Percentiles rank a stretch among this genome's conserved stretches.
phyloP scores from a whole-genome alignment of 2,797 vertebrate genomes.

The Chelmon rostratus region DNA sequence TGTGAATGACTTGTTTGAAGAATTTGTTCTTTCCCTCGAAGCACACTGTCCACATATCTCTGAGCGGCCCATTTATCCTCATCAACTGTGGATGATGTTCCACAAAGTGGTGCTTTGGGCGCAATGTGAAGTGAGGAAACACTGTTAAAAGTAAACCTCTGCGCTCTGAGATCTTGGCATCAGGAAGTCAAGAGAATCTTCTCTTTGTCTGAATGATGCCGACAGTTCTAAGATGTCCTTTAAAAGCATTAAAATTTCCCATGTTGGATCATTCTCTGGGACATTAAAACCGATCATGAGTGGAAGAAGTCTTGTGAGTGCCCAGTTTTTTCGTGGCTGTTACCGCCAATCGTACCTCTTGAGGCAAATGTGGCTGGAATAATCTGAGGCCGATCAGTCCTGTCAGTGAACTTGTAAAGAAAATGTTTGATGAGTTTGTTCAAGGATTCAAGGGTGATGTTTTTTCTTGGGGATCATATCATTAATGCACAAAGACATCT shows the following conservation, averaged over 20 bases:
- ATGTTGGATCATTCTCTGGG: conserved; percentile 8
- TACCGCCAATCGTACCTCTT: not conserved
- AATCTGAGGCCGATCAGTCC: not conserved
- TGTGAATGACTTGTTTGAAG: conserved; percentile 22
- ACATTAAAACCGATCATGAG: conserved; percentile 15
- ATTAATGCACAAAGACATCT: conserved; percentile 8
- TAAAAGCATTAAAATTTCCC: conserved; percentile 19
- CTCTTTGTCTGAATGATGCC: not conserved
- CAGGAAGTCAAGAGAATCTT: conserved; percentile 6
- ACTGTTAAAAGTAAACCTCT: conserved; percentile 10
- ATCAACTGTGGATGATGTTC: conserved; percentile 21
- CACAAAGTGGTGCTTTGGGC: conserved; percentile 11
- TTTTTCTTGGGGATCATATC: conserved; percentile 24
- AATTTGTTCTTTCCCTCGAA: conserved; percentile 30
- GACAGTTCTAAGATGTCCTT: conserved; percentile 6
- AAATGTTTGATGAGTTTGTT: conserved; percentile 15
- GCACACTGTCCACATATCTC: conserved; percentile 26
- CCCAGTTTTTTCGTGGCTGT: not conserved
- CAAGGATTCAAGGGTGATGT: not conserved
- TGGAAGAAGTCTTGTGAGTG: not conserved
- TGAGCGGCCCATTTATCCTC: conserved; percentile 15
- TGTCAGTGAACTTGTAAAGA: conserved; percentile 5
- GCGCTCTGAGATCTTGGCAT: conserved; percentile 32
- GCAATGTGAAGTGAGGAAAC: conserved; percentile 16
- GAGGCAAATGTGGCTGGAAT: not conserved